Percentiles rank a stretch among this genome's conserved stretches.
Conservation (phyloP, 2,888 invertebrate genomes). For the Agrochola circellaris region DNA sequence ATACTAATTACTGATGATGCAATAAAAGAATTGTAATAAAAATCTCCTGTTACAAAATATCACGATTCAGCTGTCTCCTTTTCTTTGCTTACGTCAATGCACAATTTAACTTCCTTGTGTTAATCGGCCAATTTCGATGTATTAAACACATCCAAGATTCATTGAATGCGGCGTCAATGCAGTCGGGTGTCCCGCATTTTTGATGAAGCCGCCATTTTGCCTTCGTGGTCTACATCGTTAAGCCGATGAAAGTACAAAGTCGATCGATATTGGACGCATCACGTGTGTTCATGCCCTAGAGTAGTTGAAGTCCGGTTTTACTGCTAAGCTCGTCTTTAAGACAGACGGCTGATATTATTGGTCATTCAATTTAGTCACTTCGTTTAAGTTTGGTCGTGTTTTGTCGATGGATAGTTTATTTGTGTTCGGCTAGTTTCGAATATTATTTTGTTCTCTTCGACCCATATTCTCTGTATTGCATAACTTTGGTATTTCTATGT, state of each 20-base stretch:
- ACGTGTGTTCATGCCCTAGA: constrained; percentile 47
- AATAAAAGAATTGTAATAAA: constrained; percentile 27
- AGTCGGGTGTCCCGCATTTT: constrained; percentile 50
- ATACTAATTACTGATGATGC: constrained; percentile 41
- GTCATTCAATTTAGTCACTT: constrained; percentile 29
- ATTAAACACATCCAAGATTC: constrained; percentile 43
- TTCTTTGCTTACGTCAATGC: constrained; percentile 31
- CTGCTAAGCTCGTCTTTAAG: constrained; percentile 11
- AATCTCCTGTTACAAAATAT: constrained; percentile 32
- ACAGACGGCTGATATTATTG: constrained; percentile 8
- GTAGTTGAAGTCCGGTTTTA: constrained; percentile 46
- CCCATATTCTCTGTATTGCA: constrained; percentile 43
- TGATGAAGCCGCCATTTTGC: constrained; percentile 49
- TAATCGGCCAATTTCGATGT: constrained; percentile 47
- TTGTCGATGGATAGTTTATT: constrained; percentile 11
- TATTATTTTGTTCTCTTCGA: constrained; percentile 20
- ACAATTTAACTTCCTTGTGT: constrained; percentile 51
- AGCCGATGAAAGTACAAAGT: constrained; percentile 55
- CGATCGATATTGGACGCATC: constrained; percentile 49
- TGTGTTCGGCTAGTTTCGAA: neutral
- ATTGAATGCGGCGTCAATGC: constrained; percentile 47
- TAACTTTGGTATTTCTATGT: constrained; percentile 46
- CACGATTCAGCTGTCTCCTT: constrained; percentile 32
- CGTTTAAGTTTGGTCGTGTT: neutral
- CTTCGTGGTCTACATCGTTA: constrained; percentile 44